These are phyloP conservation scores for Hirtodrosophila alboralis DNA, from an alignment of 2,888 invertebrate species.

Conservation along the genomic window DNA sequence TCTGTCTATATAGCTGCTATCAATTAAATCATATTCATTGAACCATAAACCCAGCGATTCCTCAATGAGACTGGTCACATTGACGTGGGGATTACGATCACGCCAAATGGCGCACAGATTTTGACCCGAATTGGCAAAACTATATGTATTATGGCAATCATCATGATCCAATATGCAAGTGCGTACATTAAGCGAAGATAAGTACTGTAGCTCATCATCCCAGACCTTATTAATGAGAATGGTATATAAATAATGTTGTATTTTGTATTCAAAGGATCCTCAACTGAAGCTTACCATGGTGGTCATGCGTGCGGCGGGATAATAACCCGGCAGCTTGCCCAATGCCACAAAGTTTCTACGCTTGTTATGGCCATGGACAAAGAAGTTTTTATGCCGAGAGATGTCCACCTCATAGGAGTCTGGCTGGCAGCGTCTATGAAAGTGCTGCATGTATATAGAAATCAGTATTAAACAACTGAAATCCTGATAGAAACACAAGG, in stretches of 20 bases:
- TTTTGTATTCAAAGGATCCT: rapidly evolving
- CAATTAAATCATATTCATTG: constrained; percentile 81
- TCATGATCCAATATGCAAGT: constrained; percentile 83
- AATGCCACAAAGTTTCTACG: constrained; percentile 81
- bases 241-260: not conserved
- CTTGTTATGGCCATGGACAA: constrained; percentile 82
- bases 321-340: constrained; percentile 82
- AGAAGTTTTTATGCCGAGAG: constrained; percentile 59
- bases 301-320: constrained; percentile 82
- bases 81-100: constrained; percentile 68
- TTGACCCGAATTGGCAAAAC: constrained; percentile 81
- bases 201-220: constrained; percentile 83
- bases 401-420: constrained; percentile 80
- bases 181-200: constrained; percentile 81
- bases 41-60: constrained; percentile 82
- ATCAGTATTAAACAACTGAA: not conserved
- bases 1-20: constrained; percentile 78
- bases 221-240: constrained; percentile 66
- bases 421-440: constrained; percentile 73
- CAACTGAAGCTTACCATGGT: constrained; percentile 77
- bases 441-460: constrained; percentile 64
- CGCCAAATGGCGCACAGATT: constrained; percentile 82
- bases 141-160: constrained; percentile 82
- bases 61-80: constrained; percentile 81
- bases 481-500: not conserved